These are phyloP conservation scores for Sternotherus odoratus DNA, from an alignment of 2,797 vertebrate genomes.

Conservation along the genomic window DNA sequence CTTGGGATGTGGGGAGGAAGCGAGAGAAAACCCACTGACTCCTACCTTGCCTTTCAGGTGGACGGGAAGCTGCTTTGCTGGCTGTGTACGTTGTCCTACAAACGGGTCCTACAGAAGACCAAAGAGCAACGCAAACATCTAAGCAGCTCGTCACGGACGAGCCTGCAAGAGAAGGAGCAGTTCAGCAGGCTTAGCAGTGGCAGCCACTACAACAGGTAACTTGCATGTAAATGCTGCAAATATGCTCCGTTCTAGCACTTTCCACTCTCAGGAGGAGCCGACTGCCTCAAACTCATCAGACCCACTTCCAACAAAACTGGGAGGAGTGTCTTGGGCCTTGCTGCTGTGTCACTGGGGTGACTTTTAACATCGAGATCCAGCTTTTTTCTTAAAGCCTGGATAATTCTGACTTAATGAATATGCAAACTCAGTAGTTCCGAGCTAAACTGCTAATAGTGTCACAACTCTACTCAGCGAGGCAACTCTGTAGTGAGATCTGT, in stretches of 20 bases:
- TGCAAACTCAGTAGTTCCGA: not conserved
- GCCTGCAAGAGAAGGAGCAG: conserved; percentile 83
- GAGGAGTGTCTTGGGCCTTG: fast-evolving
- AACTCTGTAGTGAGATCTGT: not conserved
- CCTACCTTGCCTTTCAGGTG: conserved; percentile 68
- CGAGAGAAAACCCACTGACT: not conserved
- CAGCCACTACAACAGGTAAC: conserved; percentile 82
- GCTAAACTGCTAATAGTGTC: not conserved
- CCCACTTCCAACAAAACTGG: fast-evolving
- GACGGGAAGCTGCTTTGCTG: conserved; percentile 85
- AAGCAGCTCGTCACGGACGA: conserved; percentile 78
- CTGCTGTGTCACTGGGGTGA: fast-evolving
- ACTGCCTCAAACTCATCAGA: too few relatives aligned
- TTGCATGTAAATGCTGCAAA: not conserved
- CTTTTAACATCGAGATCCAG: not conserved
- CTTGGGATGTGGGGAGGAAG: not conserved
- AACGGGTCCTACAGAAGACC: conserved; percentile 85
- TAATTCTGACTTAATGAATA: not conserved
- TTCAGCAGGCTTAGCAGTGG: conserved; percentile 77
- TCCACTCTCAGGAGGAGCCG: not conserved
- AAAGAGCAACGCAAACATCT: conserved; percentile 85
- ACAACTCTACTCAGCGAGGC: not conserved
- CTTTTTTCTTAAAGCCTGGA: not conserved
- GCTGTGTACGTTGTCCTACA: conserved; percentile 84
- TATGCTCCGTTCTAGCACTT: not conserved